Evolutionary conservation across 2,797 vertebrate genomes (phyloP).

Genomic region (Smutsia temminckii): DNA sequence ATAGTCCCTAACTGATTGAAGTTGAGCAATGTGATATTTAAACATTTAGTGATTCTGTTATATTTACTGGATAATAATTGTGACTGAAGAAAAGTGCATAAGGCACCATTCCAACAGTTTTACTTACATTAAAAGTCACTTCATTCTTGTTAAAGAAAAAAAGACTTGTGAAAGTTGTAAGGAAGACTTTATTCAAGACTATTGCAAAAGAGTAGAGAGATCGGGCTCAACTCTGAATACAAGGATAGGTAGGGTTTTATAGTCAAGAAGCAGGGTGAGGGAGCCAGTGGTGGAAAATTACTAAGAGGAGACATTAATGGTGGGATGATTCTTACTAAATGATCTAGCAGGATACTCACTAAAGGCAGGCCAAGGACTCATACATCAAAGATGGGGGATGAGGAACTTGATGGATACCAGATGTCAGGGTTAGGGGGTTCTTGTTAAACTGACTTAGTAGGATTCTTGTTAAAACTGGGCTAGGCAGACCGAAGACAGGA

Average conservation of each 20-base stretch:
- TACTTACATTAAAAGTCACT: not conserved
- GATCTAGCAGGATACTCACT: not conserved
- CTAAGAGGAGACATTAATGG: not conserved
- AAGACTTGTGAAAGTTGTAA: not conserved
- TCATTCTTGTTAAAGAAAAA: not conserved
- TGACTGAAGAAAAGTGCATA: not conserved
- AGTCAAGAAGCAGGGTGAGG: not conserved
- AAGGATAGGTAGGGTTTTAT: not conserved
- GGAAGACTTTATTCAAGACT: not conserved
- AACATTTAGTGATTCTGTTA: not conserved
- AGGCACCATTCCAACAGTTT: not conserved
- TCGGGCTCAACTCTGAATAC: not conserved
- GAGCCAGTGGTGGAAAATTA: not conserved
- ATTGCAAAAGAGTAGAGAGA: not conserved
- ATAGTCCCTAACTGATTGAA: not conserved
- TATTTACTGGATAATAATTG: not conserved
- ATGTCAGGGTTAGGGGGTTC: not conserved
- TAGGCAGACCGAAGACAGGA: not conserved
- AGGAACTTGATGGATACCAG: not conserved
- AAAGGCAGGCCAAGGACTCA: not conserved
- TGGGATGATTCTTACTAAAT: not conserved
- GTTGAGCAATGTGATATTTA: not conserved
- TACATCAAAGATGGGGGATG: not conserved
- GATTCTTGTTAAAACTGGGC: not conserved
- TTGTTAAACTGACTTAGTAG: not conserved